These are phyloP conservation scores for Margaritifera margaritifera DNA, from an alignment of 2,888 invertebrate genomes.

Conservation along the genomic window DNA sequence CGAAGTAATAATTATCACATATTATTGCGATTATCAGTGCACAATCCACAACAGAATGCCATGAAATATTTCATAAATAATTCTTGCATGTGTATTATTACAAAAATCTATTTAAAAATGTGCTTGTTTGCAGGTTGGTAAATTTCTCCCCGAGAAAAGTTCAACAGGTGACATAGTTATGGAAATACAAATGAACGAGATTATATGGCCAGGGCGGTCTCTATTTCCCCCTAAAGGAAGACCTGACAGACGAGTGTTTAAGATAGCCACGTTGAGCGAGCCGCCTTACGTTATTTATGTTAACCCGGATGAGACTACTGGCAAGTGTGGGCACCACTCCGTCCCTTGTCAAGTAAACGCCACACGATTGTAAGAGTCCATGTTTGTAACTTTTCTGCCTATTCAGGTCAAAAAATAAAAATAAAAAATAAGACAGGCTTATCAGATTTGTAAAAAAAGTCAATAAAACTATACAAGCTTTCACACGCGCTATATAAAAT, in stretches of 20 bases:
- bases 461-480: too few relatives aligned
- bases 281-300: conserved; percentile 95
- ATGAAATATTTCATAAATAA: too few relatives aligned
- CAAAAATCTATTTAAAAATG: not conserved
- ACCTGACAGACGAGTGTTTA: conserved; percentile 96
- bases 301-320: conserved; percentile 81
- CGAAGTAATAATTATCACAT: not conserved
- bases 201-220: conserved; percentile 97
- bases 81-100: not conserved
- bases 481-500: too few relatives aligned
- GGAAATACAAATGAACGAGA: conserved; percentile 91
- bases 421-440: too few relatives aligned
- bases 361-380: conserved; percentile 13
- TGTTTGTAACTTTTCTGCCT: too few relatives aligned
- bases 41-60: not conserved
- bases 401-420: too few relatives aligned
- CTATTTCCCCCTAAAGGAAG: conserved; percentile 98
- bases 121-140: conserved; percentile 83
- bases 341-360: conserved; percentile 49
- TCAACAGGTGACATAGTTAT: conserved; percentile 76
- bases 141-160: conserved; percentile 77
- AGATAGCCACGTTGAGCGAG: conserved; percentile 91
- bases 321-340: conserved; percentile 46
- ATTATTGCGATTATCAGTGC: not conserved
- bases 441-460: too few relatives aligned